Evolutionary conservation across 2,888 invertebrate species (phyloP).

Genomic region (Gibbula magus): DNA sequence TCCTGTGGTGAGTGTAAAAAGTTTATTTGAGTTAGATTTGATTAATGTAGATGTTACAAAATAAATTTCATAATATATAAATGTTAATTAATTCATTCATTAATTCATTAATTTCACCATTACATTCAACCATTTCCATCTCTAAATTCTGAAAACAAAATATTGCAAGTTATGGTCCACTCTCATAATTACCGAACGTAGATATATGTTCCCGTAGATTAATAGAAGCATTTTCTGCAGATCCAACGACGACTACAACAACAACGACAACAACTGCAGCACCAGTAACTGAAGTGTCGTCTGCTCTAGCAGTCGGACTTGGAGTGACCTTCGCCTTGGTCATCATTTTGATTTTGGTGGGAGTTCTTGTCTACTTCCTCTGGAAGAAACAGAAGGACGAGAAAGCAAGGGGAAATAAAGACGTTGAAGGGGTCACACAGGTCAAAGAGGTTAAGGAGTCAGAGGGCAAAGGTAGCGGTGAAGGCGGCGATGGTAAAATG

Average conservation of each 20-base stretch:
- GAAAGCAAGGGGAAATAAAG: neutral
- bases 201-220: too few species aligned
- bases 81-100: too few species aligned
- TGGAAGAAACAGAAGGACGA: neutral
- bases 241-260: conserved; percentile 2
- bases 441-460: neutral
- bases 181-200: too few species aligned
- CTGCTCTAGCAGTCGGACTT: conserved; percentile 1
- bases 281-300: neutral
- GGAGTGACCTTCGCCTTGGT: neutral
- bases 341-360: neutral
- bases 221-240: too few species aligned
- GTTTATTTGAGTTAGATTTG: too few species aligned
- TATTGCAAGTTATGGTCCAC: too few species aligned
- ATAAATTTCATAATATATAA: too few species aligned
- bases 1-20: too few species aligned
- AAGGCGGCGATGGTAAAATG: neutral
- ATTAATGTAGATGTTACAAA: too few species aligned
- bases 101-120: too few species aligned
- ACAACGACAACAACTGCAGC: neutral
- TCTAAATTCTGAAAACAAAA: too few species aligned
- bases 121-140: too few species aligned
- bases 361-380: neutral
- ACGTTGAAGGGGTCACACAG: neutral
- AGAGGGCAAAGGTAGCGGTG: neutral